phyloP scores from a whole-genome alignment of 2,888 invertebrate species.

The Drosophila buzzatii region DNA sequence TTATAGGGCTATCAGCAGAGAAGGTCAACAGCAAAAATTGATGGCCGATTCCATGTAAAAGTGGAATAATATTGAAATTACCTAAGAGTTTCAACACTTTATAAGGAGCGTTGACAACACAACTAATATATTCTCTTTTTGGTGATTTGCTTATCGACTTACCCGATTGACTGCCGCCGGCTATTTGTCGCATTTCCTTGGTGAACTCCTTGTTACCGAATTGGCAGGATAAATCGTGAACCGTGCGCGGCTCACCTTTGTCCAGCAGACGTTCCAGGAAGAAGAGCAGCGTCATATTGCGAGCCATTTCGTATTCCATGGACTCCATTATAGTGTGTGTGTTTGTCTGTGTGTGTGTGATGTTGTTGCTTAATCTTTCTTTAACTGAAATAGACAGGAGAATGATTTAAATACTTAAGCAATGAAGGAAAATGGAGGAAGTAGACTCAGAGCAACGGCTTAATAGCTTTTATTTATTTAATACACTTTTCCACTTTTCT shows the following conservation, averaged over 20 bases:
- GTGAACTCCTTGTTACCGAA: slow-evolving; percentile 99
- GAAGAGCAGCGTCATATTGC: slow-evolving; percentile 98
- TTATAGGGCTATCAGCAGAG: background rate
- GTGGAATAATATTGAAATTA: background rate
- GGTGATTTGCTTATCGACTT: slow-evolving; percentile 82
- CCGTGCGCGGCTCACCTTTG: slow-evolving; percentile 96
- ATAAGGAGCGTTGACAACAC: background rate
- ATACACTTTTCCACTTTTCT: slow-evolving; percentile 70
- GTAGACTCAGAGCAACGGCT: slow-evolving; percentile 23
- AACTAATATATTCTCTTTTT: background rate
- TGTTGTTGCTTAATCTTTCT: slow-evolving; percentile 16
- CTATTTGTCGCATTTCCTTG: slow-evolving; percentile 98
- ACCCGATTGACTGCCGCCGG: slow-evolving; percentile 97
- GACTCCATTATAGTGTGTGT: slow-evolving; percentile 90
- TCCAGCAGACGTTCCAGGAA: slow-evolving; percentile 99
- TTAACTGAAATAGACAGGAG: slow-evolving; percentile 56
- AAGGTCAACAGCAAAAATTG: background rate
- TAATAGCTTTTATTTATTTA: slow-evolving; percentile 64
- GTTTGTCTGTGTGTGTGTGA: slow-evolving; percentile 7
- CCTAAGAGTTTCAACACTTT: background rate
- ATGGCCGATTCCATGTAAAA: background rate
- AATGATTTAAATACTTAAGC: slow-evolving; percentile 55
- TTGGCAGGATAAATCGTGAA: slow-evolving; percentile 99
- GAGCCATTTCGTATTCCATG: slow-evolving; percentile 96
- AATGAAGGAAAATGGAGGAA: slow-evolving; percentile 37